A percentile compares a stretch with the other conserved stretches of the same genome.
Evolutionary conservation across 2,797 vertebrate genomes (phyloP).

Genomic region (Microctenopoma steveboyesi): DNA sequence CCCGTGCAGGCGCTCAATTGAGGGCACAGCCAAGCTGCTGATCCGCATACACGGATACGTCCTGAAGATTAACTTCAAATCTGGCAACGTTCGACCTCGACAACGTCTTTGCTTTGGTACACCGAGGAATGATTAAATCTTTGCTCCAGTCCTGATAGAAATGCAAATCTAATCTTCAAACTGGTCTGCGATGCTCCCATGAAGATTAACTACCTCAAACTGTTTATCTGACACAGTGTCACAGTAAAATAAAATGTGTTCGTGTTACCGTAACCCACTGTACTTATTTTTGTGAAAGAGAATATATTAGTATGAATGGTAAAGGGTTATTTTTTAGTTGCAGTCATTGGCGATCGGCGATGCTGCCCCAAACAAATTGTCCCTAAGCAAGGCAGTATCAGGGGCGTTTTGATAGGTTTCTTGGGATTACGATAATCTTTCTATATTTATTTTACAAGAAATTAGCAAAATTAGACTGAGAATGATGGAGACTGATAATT

Average conservation of each 20-base stretch:
- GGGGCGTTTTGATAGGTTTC: constrained; percentile 1
- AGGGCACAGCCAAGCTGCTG: constrained; percentile 78
- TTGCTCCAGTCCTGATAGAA: constrained; percentile 80
- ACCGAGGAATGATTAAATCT: constrained; percentile 87
- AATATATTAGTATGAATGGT: not conserved
- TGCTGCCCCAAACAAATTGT: not conserved
- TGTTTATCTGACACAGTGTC: constrained; percentile 59
- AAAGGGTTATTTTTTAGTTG: not conserved
- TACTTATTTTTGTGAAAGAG: constrained; percentile 9
- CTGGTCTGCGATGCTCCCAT: constrained; percentile 70
- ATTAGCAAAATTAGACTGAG: constrained; percentile 25
- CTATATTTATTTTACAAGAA: constrained; percentile 5
- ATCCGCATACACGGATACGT: constrained; percentile 84
- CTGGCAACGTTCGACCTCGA: constrained; percentile 82
- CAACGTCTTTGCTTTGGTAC: constrained; percentile 84
- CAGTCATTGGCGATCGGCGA: not conserved
- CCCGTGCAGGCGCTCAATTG: constrained; percentile 76
- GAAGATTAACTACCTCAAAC: constrained; percentile 79
- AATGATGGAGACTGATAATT: not conserved
- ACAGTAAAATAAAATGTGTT: constrained; percentile 53
- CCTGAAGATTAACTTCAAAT: constrained; percentile 87
- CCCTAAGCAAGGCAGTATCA: not conserved
- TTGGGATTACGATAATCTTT: constrained; percentile 27
- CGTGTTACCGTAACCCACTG: constrained; percentile 38
- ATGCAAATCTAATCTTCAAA: constrained; percentile 82